Conservation (phyloP, 2,888 invertebrate species). For the Drosophila meridionalis region DNA sequence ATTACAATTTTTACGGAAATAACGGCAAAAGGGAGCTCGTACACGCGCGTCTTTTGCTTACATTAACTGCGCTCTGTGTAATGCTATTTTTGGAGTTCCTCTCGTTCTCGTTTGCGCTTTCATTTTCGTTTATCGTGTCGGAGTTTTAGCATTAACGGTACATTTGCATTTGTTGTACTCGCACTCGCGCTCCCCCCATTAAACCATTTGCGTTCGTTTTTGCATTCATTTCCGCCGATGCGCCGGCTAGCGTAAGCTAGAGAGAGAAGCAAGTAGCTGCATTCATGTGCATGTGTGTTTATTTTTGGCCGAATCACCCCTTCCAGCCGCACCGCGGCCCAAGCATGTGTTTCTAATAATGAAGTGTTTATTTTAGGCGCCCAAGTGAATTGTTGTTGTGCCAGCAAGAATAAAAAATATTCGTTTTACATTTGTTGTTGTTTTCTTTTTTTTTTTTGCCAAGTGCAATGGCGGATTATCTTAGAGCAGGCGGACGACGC, state of each 20-base stretch:
- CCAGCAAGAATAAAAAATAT: conserved; percentile 9
- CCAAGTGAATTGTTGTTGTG: conserved; percentile 56
- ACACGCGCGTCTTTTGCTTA: conserved; percentile 44
- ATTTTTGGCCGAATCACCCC: conserved; percentile 46
- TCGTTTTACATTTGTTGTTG: not conserved
- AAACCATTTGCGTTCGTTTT: conserved; percentile 3
- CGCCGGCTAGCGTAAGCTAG: conserved; percentile 10
- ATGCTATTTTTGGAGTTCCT: conserved; percentile 62
- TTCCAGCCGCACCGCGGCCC: conserved; percentile 11
- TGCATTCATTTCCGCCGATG: conserved; percentile 56
- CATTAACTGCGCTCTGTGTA: conserved; percentile 35
- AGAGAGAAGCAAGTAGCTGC: conserved; percentile 1
- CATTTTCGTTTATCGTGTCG: conserved; percentile 24
- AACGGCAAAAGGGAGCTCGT: not conserved
- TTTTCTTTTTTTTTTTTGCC: conserved; percentile 20
- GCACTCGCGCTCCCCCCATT: conserved; percentile 2
- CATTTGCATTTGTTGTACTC: conserved; percentile 46
- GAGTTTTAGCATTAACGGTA: conserved; percentile 40
- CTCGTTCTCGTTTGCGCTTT: conserved; percentile 35
- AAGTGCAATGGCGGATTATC: conserved; percentile 46
- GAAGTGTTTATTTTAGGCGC: conserved; percentile 76
- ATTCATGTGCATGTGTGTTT: conserved; percentile 25
- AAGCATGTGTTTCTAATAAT: conserved; percentile 74
- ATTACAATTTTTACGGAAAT: conserved; percentile 33
- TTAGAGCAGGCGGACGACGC: conserved; percentile 16